These are phyloP conservation scores for Physeter macrocephalus DNA, from an alignment of 2,113 vertebrate species.

Conservation along the genomic window DNA sequence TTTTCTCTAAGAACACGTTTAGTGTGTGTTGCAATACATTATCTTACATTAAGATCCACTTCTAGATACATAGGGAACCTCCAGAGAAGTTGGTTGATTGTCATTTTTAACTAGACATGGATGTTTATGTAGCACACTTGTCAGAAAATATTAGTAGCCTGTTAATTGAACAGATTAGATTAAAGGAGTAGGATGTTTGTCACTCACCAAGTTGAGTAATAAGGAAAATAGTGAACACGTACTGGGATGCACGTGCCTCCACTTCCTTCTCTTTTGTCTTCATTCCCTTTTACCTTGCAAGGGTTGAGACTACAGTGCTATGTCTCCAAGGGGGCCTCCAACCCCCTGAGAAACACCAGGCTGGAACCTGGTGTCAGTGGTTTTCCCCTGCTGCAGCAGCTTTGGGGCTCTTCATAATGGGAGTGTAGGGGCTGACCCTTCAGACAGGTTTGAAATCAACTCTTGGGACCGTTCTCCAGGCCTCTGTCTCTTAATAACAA, in stretches of 20 bases:
- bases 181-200: background rate
- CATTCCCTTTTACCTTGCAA: background rate
- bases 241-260: background rate
- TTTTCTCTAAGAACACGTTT: background rate
- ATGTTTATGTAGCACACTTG: background rate
- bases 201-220: background rate
- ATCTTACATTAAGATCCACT: background rate
- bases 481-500: background rate
- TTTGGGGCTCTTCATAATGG: background rate
- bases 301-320: no score
- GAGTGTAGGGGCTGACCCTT: background rate
- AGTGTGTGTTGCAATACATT: background rate
- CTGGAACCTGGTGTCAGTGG: background rate
- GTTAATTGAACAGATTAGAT: background rate
- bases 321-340: background rate
- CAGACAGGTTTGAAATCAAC: background rate
- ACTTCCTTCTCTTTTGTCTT: background rate
- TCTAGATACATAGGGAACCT: background rate
- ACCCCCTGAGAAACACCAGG: background rate
- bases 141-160: background rate
- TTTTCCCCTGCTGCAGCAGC: background rate
- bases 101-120: background rate
- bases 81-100: background rate
- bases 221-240: background rate
- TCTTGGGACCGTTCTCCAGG: background rate